Percentiles rank a stretch among this genome's conserved stretches.
Conservation (phyloP, 1,140 invertebrate species). For the Drosophila tristis region DNA sequence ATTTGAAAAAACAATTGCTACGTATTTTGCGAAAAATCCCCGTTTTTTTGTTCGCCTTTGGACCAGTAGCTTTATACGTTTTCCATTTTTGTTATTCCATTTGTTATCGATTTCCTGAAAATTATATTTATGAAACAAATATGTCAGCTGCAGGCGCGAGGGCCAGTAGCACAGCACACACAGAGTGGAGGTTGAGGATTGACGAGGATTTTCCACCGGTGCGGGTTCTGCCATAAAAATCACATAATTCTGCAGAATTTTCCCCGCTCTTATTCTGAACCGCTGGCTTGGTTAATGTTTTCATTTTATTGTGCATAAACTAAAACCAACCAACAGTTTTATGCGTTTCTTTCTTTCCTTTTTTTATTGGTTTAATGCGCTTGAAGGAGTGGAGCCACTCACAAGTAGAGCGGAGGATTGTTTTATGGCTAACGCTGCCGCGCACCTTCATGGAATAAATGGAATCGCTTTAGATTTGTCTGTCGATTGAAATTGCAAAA, state of each 20-base stretch:
- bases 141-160: constrained; percentile 38
- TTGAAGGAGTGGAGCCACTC: constrained; percentile 3
- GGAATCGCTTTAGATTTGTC: constrained; percentile 28
- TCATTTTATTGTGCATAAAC: constrained; percentile 71
- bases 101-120: constrained; percentile 49
- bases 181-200: neutral
- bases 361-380: constrained; percentile 59
- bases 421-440: constrained; percentile 36
- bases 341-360: constrained; percentile 26
- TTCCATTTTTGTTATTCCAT: constrained; percentile 24
- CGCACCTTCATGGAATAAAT: constrained; percentile 19
- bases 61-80: too few species aligned
- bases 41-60: too few species aligned
- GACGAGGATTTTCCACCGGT: constrained; percentile 12
- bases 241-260: constrained; percentile 48
- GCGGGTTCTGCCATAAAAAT: constrained; percentile 55
- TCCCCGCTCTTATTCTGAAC: constrained; percentile 14
- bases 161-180: too few species aligned
- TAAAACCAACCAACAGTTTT: constrained; percentile 69
- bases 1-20: constrained; percentile 45
- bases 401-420: constrained; percentile 22
- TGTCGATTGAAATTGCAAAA: constrained; percentile 66
- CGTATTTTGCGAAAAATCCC: neutral
- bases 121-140: constrained; percentile 62
- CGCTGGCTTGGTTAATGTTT: constrained; percentile 53